Conservation (phyloP, 2,113 vertebrate genomes). For the Cyprinus carpio region DNA sequence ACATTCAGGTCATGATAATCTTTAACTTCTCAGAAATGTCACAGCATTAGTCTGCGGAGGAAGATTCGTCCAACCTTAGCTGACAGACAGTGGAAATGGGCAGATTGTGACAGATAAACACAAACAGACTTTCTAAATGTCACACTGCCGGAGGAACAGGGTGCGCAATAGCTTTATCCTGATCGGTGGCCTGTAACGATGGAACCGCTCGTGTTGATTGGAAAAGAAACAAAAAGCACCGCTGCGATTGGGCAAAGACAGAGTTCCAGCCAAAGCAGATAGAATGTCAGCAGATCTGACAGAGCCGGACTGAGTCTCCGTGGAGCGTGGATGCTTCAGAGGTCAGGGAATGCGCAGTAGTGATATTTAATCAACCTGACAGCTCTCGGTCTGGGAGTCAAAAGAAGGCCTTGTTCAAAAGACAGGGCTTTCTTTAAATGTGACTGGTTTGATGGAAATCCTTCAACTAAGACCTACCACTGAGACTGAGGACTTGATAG, state of each 20-base stretch:
- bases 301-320: conserved; percentile 25
- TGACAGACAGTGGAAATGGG: conserved; percentile 24
- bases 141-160: conserved; percentile 44
- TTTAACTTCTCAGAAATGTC: conserved; percentile 32
- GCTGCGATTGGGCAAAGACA: conserved; percentile 31
- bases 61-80: conserved; percentile 11
- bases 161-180: conserved; percentile 38
- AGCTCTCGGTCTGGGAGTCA: conserved; percentile 21
- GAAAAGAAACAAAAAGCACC: conserved; percentile 24
- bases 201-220: conserved; percentile 38
- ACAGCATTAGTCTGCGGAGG: neutral
- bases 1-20: conserved; percentile 23
- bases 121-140: conserved; percentile 54
- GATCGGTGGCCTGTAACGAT: conserved; percentile 40
- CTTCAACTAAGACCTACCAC: neutral
- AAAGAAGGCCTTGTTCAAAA: conserved; percentile 27
- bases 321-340: conserved; percentile 32
- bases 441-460: conserved; percentile 28
- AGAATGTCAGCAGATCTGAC: conserved; percentile 47
- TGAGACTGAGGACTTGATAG: conserved; percentile 15
- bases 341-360: conserved; percentile 39
- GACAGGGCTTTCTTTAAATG: conserved; percentile 4
- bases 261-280: neutral
- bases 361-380: conserved; percentile 52
- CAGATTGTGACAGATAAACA: conserved; percentile 53